These are phyloP conservation scores for Drusus annulatus DNA, from an alignment of 1,140 invertebrate species.

Conservation along the genomic window DNA sequence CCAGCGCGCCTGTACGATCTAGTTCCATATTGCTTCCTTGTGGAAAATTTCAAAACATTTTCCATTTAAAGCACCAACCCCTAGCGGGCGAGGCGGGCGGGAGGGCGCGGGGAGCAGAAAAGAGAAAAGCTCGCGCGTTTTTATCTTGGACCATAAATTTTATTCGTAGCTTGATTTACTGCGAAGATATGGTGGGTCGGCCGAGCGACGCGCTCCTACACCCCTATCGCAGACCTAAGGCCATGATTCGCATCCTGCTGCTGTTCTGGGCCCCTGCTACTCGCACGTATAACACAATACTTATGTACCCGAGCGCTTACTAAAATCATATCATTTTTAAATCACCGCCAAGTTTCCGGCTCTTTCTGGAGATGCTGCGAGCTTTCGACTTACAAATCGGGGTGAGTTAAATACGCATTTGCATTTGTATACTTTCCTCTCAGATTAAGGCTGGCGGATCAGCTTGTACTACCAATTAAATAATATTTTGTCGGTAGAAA, in stretches of 20 bases:
- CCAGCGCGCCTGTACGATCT: slow-evolving; percentile 15
- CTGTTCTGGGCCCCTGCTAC: background rate
- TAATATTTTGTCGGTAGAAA: no score
- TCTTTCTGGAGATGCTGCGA: background rate
- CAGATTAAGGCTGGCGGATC: no score
- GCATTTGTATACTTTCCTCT: no score
- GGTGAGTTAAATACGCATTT: no score
- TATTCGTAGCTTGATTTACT: slow-evolving; percentile 75
- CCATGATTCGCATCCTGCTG: slow-evolving; percentile 36
- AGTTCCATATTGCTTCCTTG: slow-evolving; percentile 37
- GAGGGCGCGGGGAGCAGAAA: slow-evolving; percentile 62
- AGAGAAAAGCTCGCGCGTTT: slow-evolving; percentile 74
- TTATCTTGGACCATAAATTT: slow-evolving; percentile 75
- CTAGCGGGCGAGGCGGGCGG: slow-evolving; percentile 58
- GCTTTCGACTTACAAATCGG: background rate
- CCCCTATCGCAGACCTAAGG: slow-evolving; percentile 37
- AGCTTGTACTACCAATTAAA: no score
- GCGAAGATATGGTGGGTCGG: slow-evolving; percentile 68
- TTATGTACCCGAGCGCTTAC: slow-evolving; percentile 30
- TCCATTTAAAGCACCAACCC: slow-evolving; percentile 37
- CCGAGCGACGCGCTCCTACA: slow-evolving; percentile 38
- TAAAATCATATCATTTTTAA: slow-evolving; percentile 45
- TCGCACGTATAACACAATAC: slow-evolving; percentile 34
- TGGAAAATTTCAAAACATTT: slow-evolving; percentile 47
- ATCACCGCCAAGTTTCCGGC: slow-evolving; percentile 14